Evolutionary conservation across 2,888 invertebrate genomes (phyloP).

Genomic region (Acanthacorydalis orientalis): DNA sequence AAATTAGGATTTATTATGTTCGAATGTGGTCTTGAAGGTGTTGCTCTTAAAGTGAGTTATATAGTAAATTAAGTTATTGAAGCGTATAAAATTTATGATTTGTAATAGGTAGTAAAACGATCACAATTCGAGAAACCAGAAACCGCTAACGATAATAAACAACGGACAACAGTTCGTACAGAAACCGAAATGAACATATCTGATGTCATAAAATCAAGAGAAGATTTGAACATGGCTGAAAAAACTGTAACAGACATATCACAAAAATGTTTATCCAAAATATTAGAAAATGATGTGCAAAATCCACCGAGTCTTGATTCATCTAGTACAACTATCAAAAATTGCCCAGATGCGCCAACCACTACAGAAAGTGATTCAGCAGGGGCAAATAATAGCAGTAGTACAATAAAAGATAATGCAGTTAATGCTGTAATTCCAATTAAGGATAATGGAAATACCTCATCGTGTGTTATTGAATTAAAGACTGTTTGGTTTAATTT

Average conservation of each 20-base stretch:
- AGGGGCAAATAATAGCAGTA: constrained; percentile 11
- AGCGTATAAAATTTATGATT: not conserved
- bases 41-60: constrained; percentile 52
- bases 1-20: constrained; percentile 89
- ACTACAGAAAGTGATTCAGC: constrained; percentile 5
- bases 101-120: constrained; percentile 38
- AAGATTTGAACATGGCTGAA: constrained; percentile 21
- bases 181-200: constrained; percentile 20
- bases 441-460: constrained; percentile 57
- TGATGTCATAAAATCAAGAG: constrained; percentile 24
- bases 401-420: constrained; percentile 9
- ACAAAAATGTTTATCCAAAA: not conserved
- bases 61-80: not conserved
- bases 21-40: constrained; percentile 86
- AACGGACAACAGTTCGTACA: constrained; percentile 11
- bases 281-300: not conserved
- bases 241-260: constrained; percentile 8
- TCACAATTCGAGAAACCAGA: constrained; percentile 62
- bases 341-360: not conserved
- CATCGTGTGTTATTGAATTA: constrained; percentile 76
- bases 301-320: constrained; percentile 4
- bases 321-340: constrained; percentile 5
- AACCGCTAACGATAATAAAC: constrained; percentile 37
- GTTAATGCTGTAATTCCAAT: constrained; percentile 20
- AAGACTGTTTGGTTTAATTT: constrained; percentile 94